These are phyloP conservation scores for Dolichoris vasculosae DNA, from an alignment of 1,140 invertebrate species.

Conservation along the genomic window DNA sequence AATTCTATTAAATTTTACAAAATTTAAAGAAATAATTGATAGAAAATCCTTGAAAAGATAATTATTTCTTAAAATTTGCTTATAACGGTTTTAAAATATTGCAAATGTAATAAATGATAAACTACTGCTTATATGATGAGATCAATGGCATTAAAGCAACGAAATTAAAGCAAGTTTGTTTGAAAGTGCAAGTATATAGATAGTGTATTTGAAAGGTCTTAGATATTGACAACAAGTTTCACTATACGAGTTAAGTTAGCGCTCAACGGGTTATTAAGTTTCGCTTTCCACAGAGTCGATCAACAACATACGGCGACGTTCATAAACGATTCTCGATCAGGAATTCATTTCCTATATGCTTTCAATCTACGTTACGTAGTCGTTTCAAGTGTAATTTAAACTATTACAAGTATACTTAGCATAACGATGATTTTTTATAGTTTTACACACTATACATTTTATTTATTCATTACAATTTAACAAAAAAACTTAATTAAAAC, in stretches of 20 bases:
- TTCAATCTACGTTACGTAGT: background rate
- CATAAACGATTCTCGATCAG: constrained; percentile 8
- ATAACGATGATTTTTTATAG: no score
- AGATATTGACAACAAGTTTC: constrained; percentile 32
- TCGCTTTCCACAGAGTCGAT: constrained; percentile 55
- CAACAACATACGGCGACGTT: constrained; percentile 42
- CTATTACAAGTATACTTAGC: background rate
- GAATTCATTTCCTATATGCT: background rate
- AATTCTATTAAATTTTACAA: no score
- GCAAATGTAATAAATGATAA: background rate
- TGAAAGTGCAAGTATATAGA: background rate
- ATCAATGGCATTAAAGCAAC: background rate
- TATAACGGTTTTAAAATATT: background rate
- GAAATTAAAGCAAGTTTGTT: background rate
- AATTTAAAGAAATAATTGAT: no score
- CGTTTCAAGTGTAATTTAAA: background rate
- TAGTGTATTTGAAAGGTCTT: constrained; percentile 1
- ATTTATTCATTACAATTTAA: no score
- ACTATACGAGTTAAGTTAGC: background rate
- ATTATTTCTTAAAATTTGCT: background rate
- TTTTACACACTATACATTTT: no score
- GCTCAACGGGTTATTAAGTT: constrained; percentile 50
- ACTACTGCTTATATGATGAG: background rate
- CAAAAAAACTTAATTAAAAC: no score
- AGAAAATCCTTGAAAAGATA: no score